Evolutionary conservation across 2,113 vertebrate genomes (phyloP), one percentile per base, ranked within the genome.

Genomic region (Cephalopholis sonnerati): DNA sequence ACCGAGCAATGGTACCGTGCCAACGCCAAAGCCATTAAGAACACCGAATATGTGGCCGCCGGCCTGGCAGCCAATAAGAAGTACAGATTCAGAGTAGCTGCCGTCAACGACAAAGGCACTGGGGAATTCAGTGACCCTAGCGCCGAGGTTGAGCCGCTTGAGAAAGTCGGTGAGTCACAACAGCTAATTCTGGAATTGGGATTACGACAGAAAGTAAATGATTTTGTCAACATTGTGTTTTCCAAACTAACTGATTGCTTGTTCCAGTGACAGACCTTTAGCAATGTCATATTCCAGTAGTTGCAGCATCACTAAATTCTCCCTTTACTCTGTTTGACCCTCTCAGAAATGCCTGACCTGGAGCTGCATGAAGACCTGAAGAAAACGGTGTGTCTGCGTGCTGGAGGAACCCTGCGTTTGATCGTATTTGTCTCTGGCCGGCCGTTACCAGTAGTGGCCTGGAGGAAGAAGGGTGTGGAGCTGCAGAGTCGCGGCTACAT

Each of bases 301-400:
- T n/a, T n/a, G 1, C 55, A 46, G 16, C 29, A 74, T 63, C n/a
- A 4, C 46, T 13, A 15, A 3, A 74, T 24, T 67, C 11, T 58
- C 2, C 0, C 18, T 6, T 51, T 32, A 20, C 55, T 59, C 1
- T 77, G 10, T 9, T 81, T 17, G 7, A 12, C 25, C 7, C 39
- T 0, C 11, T 57, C 80, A 99, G 98, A 99, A 97, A 97, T 96
- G 54, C 98, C 98, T 1, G 98, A 99, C 83, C 95, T 99, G 88
- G 98, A 99, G 85, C 95, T 98, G 94, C 95, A 96, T 36, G 98
- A 99, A 5, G 98, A 99, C 78, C 92, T 99, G 82, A 99, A 96
- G 96, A 99, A 98, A 91, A 99, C 96, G 0, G 96, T 99, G 79
- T 98, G 96, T 54, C 73, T 99, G 74, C 97, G 98, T 87, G 97